Base-by-base conservation (phyloP, 1,140 invertebrate species). In the Anastrepha obliqua region DNA sequence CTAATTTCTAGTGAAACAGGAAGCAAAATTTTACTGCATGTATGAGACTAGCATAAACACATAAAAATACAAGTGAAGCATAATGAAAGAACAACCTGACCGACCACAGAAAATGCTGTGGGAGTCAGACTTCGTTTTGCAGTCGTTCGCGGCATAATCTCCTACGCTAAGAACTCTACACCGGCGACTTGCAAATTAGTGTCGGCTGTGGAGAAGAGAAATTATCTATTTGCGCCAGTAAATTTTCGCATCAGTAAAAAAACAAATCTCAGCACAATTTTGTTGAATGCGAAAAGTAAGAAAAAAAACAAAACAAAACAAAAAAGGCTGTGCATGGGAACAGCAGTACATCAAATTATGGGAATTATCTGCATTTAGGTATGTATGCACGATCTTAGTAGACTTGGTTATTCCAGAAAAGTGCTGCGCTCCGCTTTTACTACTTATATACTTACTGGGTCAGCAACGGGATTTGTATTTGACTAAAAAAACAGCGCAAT, bases 361-460 rank as follows among this genome's bases (percentile, higher is more conserved):
- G 67, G 67, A 74, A 74, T 74, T 74, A 74, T 74, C 67, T 42
- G 39, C 39, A 44, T 74, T 74, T 74, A 47, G 47, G 39, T 74
- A 15, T 44, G 3, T 11, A 44, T 74, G 15, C 67, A 74, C 42
- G 67, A 13, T 74, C 42, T 17, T 13, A 44, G 15, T 67, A 29
- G 4, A 17, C 1, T 42, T 74, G 5, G 15, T 13, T 74, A 74
- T 74, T 74, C 67, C 42, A 74, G 67, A 74, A 47, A 74, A 44
- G 6, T 17, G 42, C 39, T 74, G 15, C 6, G 67, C 39, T 47
- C 39, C 5, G 42, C 4, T 4, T 74, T 74, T 47, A 2, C 29
- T 29, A 29, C 29, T 29, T 29, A 29, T 29, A 29, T 29, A 55
- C 51, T n/a, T 44, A 47, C 67, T 47, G 15, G 67, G 15, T 74